Percentiles rank a stretch among this genome's conserved stretches.
These are phyloP conservation scores for Nomada lathburiana DNA, from an alignment of 2,888 invertebrate genomes.

Conservation along the genomic window DNA sequence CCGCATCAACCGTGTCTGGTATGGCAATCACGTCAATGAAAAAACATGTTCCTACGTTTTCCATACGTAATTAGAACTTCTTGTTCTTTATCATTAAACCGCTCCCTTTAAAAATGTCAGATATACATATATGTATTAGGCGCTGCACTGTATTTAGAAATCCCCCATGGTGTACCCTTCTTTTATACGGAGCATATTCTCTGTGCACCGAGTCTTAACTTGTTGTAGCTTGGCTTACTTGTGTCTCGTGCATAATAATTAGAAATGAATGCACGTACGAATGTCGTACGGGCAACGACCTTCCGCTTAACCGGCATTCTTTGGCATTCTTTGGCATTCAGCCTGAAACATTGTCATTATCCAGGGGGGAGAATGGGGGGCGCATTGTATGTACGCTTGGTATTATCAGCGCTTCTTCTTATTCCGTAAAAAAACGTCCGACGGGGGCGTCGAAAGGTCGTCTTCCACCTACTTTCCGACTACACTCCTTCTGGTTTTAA, in stretches of 20 bases:
- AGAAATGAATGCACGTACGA: constrained; percentile 54
- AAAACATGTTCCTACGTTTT: constrained; percentile 29
- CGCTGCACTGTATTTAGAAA: neutral
- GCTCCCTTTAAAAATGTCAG: neutral
- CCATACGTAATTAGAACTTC: constrained; percentile 5
- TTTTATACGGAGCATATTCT: constrained; percentile 52
- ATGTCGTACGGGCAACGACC: constrained; percentile 68
- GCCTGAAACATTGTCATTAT: constrained; percentile 68
- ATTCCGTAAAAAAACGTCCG: constrained; percentile 42
- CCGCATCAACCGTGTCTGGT: constrained; percentile 28
- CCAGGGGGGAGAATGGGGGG: constrained; percentile 17
- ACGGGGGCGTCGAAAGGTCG: constrained; percentile 63
- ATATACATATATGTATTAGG: neutral
- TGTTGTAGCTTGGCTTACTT: constrained; percentile 60
- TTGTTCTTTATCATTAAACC: neutral
- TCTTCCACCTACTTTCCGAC: constrained; percentile 26
- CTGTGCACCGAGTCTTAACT: constrained; percentile 52
- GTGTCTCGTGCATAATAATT: constrained; percentile 66
- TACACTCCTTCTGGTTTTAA: constrained; percentile 6
- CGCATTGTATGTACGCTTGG: constrained; percentile 47
- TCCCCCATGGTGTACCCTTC: neutral
- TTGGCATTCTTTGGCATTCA: constrained; percentile 64
- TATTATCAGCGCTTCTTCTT: constrained; percentile 43
- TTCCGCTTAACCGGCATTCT: constrained; percentile 46
- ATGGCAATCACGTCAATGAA: constrained; percentile 28